Evolutionary conservation across 2,888 invertebrate genomes (phyloP).

Genomic region (Parthenolecanium corni): DNA sequence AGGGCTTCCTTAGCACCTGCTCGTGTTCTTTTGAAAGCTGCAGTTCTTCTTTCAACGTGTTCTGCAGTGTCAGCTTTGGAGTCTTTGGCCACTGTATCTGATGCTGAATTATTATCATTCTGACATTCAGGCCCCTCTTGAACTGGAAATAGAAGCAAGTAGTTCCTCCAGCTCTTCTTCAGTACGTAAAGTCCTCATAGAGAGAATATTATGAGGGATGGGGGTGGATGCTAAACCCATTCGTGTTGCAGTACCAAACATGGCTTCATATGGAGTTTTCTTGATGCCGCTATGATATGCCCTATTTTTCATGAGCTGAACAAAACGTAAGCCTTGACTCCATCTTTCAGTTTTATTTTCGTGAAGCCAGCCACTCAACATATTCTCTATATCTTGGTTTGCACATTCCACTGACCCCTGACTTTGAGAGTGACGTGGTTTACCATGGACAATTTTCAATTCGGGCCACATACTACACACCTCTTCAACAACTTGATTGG

Average conservation of each 20-base stretch:
- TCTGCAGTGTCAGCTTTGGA: constrained; percentile 9
- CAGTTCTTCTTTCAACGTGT: constrained; percentile 2
- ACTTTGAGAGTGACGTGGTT: constrained; percentile 36
- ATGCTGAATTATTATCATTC: neutral
- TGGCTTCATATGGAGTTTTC: constrained; percentile 37
- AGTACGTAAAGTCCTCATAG: constrained; percentile 24
- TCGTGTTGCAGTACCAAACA: constrained; percentile 31
- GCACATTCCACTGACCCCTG: constrained; percentile 37
- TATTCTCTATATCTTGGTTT: constrained; percentile 38
- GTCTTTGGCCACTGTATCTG: neutral
- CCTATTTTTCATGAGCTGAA: constrained; percentile 40
- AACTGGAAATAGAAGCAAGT: neutral
- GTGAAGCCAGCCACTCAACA: constrained; percentile 37
- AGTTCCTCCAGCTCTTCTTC: constrained; percentile 24
- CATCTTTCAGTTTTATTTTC: constrained; percentile 37
- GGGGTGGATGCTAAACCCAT: constrained; percentile 34
- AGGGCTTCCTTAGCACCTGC: constrained; percentile 6
- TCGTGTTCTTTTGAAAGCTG: neutral
- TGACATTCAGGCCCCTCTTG: neutral
- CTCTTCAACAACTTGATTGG: constrained; percentile 33
- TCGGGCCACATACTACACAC: constrained; percentile 35
- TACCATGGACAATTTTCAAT: constrained; percentile 38
- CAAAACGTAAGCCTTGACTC: constrained; percentile 38
- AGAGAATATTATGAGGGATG: constrained; percentile 10
- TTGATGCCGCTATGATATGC: constrained; percentile 37